Percentiles rank a stretch among this genome's conserved stretches.
Evolutionary conservation across 2,888 invertebrate genomes (phyloP).

Genomic region (Ischnus inquisitorius): DNA sequence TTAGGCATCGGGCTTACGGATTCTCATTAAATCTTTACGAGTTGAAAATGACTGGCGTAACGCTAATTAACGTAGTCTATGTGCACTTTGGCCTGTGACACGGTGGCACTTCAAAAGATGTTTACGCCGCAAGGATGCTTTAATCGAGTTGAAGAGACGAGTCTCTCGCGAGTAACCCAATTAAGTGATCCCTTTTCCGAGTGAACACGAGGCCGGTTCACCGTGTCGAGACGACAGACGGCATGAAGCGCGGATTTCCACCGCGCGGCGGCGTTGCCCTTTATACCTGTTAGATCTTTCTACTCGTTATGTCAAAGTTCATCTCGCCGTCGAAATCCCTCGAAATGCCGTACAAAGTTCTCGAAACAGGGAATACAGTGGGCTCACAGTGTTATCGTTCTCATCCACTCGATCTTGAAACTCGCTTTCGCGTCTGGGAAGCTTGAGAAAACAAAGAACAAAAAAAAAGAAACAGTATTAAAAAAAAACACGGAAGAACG

Average conservation of each 20-base stretch:
- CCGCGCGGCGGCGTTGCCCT: background rate
- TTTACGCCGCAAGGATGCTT: constrained; percentile 79
- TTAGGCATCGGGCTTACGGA: too few species aligned
- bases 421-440: background rate
- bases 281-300: background rate
- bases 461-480: constrained; percentile 6
- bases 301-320: constrained; percentile 9
- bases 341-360: background rate
- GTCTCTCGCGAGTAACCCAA: constrained; percentile 77
- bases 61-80: constrained; percentile 78
- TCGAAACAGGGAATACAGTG: background rate
- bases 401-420: constrained; percentile 3
- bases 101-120: constrained; percentile 78
- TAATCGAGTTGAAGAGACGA: constrained; percentile 82
- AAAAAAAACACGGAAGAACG: background rate
- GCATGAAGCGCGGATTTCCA: constrained; percentile 28
- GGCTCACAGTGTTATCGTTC: background rate
- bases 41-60: constrained; percentile 75
- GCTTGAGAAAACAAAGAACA: background rate
- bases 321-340: background rate
- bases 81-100: constrained; percentile 77
- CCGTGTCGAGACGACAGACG: constrained; percentile 39
- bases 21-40: constrained; percentile 21
- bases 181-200: constrained; percentile 67
- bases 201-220: constrained; percentile 26